Evolutionary conservation across 2,888 invertebrate species (phyloP), one percentile per base, ranked within the genome.

Genomic region (Stenurella melanura): DNA sequence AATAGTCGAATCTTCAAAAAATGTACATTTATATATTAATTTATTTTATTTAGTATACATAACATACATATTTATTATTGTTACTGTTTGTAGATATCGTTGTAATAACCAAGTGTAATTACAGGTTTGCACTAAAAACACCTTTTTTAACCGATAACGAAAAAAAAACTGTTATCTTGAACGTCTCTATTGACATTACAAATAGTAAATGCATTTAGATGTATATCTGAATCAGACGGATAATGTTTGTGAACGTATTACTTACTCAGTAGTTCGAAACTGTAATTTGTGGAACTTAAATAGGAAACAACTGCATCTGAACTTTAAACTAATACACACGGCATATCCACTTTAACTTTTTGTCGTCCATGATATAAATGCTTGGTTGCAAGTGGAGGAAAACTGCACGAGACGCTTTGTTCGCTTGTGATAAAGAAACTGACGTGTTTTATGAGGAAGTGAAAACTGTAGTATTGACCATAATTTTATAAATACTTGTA

Each of bases 301-400:
- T 50, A 15, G 50, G 15, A n/a, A 50, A 50, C 50, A 50, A n/a
- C 50, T 50, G 12, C 42, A 42, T 50, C 50, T 5, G n/a, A 50
- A 50, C 50, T 50, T 50, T 9, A 50, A 50, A 50, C 50, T 50
- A 50, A 50, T 17, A n/a, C 6, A 50, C 3, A 50, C 50, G n/a
- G 50, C 50, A 50, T 15, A 50, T 1, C 15, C 12, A 50, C 11
- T 42, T 42, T 42, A 42, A 50, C n/a, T n/a, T n/a, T n/a, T 50
- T 50, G 50, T 50, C n/a, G 50, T 17, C 50, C 50, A 50, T 50
- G n/a, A 50, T 50, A 50, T n/a, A n/a, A 50, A 50, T 50, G 50
- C n/a, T 50, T 50, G 7, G 42, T 50, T 50, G 6, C n/a, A n/a
- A 12, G 50, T 15, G 4, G n/a, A n/a, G n/a, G n/a, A 4, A n/a